Base-by-base conservation (phyloP, 2,888 invertebrate species). In the Andrena marginata region DNA sequence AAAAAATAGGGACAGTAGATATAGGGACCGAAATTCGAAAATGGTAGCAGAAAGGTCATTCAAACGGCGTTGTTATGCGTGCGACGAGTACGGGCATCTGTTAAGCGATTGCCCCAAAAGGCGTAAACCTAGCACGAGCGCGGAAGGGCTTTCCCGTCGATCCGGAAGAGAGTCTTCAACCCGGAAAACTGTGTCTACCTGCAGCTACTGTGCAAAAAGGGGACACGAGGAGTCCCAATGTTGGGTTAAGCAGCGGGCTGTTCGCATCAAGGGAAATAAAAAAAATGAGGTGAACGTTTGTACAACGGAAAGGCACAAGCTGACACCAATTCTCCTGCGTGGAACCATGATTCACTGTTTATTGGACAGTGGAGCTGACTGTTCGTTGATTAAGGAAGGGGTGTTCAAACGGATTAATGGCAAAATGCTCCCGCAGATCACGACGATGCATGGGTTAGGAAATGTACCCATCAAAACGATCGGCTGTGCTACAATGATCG, bases 341-440 rank as follows among this genome's bases (percentile, higher is more conserved):
- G 59, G 49, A 13, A 33, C 33, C 2, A 6, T 68, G 13, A 31
- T 68, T 8, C 5, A 51, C 1, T 73, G 64, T 56, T 20, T 73
- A 7, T 16, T 74, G 3, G 74, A 74, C 31, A 60, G 20, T 7
- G 75, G 60, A 8, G 51, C 75, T 0, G 42, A 35, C 2, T 75
- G 75, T 13, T 75, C 67, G 8, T 23, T 68, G 3, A 48, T 75
- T 2, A 67, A 51, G 1, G 67, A 68, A 35, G 5, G 10, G 0
- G 6, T 60, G 5, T 67, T 60, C 2, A 60, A 23, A 67, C 31
- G 48, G 2, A n/a, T 16, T 8, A 20, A 48, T 0, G 49, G 49
- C 4, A 75, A 60, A 49, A 60, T 62, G 2, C 33, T n/a, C 2
- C 68, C 75, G 8, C 13, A 10, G n/a, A 29, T 42, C 0, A 13